Percentiles rank a stretch among this genome's conserved stretches.
Evolutionary conservation across 1,140 invertebrate genomes (phyloP).

Genomic region (fruit fly (Drosophila melanogaster)): DNA sequence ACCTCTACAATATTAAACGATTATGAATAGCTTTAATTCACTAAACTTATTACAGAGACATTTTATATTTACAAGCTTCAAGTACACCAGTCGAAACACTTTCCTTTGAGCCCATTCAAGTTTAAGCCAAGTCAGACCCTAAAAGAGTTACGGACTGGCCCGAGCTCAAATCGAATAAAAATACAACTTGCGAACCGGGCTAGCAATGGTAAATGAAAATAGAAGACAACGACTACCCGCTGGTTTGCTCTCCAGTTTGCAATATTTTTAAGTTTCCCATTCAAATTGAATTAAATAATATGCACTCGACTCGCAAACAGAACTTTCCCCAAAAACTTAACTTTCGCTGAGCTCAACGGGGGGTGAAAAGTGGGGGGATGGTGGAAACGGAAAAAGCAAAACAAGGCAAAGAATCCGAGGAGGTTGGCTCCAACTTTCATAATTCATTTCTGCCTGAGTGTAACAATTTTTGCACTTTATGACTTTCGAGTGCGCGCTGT

Average conservation of each 20-base stretch:
- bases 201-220: conserved; percentile 37
- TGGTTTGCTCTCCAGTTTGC: conserved; percentile 29
- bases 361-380: conserved; percentile 1
- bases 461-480: conserved; percentile 82
- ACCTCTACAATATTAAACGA: no score
- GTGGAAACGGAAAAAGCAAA: conserved; percentile 26
- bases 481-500: conserved; percentile 74
- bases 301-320: conserved; percentile 61
- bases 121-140: neutral
- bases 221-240: conserved; percentile 41
- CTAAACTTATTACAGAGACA: neutral
- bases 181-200: conserved; percentile 12
- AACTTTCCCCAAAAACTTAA: conserved; percentile 48
- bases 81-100: neutral
- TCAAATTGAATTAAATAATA: conserved; percentile 77
- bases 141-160: conserved; percentile 3
- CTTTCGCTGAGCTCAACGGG: conserved; percentile 47
- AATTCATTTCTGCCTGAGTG: conserved; percentile 82
- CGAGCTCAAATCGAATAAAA: conserved; percentile 24
- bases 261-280: conserved; percentile 57
- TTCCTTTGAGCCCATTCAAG: neutral
- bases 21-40: neutral
- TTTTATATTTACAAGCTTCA: conserved; percentile 1
- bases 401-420: conserved; percentile 49
- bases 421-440: conserved; percentile 71